A percentile compares a stretch with the other conserved stretches of the same genome.
These are phyloP conservation scores for Sebastolobus alascanus DNA, from an alignment of 2,797 vertebrate species.

Conservation along the genomic window DNA sequence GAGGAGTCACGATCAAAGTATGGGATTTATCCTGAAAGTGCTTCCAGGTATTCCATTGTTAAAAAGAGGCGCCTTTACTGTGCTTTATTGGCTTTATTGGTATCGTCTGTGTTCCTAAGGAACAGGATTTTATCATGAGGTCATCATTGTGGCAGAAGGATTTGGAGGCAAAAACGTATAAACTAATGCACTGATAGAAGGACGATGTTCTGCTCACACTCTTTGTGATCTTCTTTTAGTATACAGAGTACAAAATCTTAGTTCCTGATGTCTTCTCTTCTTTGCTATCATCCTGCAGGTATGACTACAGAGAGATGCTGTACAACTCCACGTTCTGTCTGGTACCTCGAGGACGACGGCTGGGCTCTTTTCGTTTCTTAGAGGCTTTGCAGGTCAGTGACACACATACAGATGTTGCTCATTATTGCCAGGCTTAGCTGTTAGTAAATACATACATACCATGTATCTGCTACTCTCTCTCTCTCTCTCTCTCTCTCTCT, in stretches of 20 bases:
- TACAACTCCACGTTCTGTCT: slow-evolving; percentile 99
- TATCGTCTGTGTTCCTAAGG: not conserved
- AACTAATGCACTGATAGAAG: not conserved
- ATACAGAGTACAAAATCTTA: not conserved
- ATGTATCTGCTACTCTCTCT: not conserved
- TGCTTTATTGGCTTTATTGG: not conserved
- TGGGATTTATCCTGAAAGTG: slow-evolving; percentile 21
- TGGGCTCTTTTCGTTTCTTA: slow-evolving; percentile 98
- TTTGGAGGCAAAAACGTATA: not conserved
- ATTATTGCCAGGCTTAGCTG: not conserved
- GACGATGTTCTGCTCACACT: not conserved
- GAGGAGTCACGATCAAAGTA: slow-evolving; percentile 25
- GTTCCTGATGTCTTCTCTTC: not conserved
- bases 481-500: not conserved
- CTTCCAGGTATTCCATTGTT: slow-evolving; percentile 41
- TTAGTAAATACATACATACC: not conserved
- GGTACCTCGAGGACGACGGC: slow-evolving; percentile 97
- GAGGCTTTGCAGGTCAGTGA: slow-evolving; percentile 96
- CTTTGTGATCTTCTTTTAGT: not conserved
- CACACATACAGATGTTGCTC: not conserved
- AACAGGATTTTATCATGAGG: not conserved
- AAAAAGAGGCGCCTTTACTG: not conserved
- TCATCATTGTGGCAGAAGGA: not conserved
- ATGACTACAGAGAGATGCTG: slow-evolving; percentile 99
- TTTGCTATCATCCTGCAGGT: slow-evolving; percentile 81